Evolutionary conservation across 2,888 invertebrate genomes (phyloP).

Genomic region (Watsonalla binaria): DNA sequence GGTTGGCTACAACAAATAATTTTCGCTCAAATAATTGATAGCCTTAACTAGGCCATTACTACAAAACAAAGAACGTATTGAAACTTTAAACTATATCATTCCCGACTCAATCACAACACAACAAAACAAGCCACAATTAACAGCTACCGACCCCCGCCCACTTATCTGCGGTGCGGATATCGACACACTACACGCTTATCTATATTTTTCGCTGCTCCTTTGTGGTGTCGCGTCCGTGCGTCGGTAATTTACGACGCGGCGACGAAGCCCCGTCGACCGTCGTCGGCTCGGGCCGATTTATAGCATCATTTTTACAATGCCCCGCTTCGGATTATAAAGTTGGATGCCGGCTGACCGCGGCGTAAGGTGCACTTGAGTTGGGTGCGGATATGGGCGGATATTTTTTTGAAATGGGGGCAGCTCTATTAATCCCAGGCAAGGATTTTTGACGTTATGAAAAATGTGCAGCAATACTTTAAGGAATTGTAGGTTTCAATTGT

Average conservation of each 20-base stretch:
- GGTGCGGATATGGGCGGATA: conserved; percentile 9
- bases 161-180: conserved; percentile 4
- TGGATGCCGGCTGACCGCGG: conserved; percentile 16
- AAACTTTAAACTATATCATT: background rate
- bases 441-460: too few relatives aligned
- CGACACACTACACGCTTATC: conserved; percentile 30
- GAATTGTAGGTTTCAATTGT: too few relatives aligned
- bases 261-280: conserved; percentile 38
- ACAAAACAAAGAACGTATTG: too few relatives aligned
- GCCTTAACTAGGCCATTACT: too few relatives aligned
- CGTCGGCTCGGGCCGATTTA: conserved; percentile 63
- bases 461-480: too few relatives aligned
- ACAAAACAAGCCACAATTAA: background rate
- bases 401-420: background rate
- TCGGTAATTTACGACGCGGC: conserved; percentile 39
- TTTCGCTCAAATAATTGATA: too few relatives aligned
- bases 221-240: conserved; percentile 55
- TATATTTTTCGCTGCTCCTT: conserved; percentile 64
- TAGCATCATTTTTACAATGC: conserved; percentile 70
- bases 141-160: background rate
- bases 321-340: conserved; percentile 42
- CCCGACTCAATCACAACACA: background rate
- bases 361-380: conserved; percentile 11
- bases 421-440: background rate
- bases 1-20: too few relatives aligned